A percentile compares a stretch with the other conserved stretches of the same genome.
Conservation (phyloP, 1,140 invertebrate species). For the Cyclargus thomasi region DNA sequence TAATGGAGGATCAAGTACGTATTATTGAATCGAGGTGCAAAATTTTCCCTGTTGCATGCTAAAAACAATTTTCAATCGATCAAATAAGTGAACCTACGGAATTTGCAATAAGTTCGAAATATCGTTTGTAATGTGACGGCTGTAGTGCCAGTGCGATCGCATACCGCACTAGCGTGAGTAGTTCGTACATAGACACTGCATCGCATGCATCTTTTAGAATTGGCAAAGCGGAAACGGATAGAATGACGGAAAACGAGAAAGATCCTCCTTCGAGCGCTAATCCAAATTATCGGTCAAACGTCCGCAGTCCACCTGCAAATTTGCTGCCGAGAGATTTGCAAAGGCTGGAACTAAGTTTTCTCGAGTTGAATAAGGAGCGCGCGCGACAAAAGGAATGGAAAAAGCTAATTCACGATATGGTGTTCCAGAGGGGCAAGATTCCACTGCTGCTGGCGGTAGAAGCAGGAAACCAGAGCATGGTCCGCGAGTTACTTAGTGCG, state of each 20-base stretch:
- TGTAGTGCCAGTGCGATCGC: conserved; percentile 54
- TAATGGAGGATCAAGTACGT: conserved; percentile 66
- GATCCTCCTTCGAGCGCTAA: conserved; percentile 50
- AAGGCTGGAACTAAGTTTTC: conserved; percentile 70
- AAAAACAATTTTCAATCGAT: conserved; percentile 54
- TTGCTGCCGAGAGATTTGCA: conserved; percentile 54
- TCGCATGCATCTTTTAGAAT: conserved; percentile 40
- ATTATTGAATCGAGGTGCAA: conserved; percentile 31
- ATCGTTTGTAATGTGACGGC: conserved; percentile 54
- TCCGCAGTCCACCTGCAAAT: conserved; percentile 48
- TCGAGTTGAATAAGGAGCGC: conserved; percentile 75
- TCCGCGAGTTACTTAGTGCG: conserved; percentile 89
- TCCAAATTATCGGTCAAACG: conserved; percentile 36
- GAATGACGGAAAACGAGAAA: conserved; percentile 48
- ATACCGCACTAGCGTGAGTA: conserved; percentile 53
- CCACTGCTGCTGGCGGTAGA: conserved; percentile 95
- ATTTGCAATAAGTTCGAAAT: conserved; percentile 58
- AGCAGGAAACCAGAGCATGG: conserved; percentile 94
- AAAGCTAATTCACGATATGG: conserved; percentile 73
- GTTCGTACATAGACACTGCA: conserved; percentile 48
- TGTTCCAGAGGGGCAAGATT: conserved; percentile 90
- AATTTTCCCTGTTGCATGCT: conserved; percentile 36
- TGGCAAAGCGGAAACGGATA: conserved; percentile 24
- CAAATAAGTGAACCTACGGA: conserved; percentile 48
- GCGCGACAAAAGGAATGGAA: conserved; percentile 74